phyloP scores from a whole-genome alignment of 2,113 vertebrate genomes.

The Catharus fuscescens region DNA sequence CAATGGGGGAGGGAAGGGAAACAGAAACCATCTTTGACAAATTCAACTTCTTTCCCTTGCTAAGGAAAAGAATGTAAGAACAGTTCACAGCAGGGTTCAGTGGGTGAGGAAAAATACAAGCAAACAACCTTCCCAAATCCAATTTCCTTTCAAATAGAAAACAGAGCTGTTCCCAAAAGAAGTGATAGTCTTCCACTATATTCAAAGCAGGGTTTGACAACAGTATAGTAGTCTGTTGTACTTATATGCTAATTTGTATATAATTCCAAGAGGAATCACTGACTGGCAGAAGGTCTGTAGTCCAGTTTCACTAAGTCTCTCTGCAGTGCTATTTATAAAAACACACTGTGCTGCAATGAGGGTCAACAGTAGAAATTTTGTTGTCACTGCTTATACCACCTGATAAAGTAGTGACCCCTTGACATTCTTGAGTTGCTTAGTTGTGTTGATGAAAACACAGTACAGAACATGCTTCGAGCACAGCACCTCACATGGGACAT shows the following conservation, averaged over 20 bases:
- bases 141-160: not conserved
- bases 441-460: not conserved
- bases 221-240: not conserved
- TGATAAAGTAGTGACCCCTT: not conserved
- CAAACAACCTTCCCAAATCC: not conserved
- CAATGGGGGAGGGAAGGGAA: not conserved
- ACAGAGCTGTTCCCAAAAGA: not conserved
- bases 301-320: not conserved
- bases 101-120: not conserved
- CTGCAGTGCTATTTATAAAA: not conserved
- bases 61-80: not conserved
- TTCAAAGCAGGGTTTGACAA: not conserved
- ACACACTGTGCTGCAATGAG: not conserved
- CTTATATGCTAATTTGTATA: not conserved
- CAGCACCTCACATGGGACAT: not conserved
- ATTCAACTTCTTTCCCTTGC: not conserved
- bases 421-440: not conserved
- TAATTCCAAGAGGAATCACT: not conserved
- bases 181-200: not conserved
- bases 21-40: not conserved
- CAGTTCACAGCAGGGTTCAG: not conserved
- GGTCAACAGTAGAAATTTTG: not conserved
- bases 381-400: not conserved
- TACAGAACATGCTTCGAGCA: not conserved
- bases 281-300: not conserved